Evolutionary conservation across 1,140 invertebrate genomes (phyloP).

Genomic region (Leguminivora glycinivorella): DNA sequence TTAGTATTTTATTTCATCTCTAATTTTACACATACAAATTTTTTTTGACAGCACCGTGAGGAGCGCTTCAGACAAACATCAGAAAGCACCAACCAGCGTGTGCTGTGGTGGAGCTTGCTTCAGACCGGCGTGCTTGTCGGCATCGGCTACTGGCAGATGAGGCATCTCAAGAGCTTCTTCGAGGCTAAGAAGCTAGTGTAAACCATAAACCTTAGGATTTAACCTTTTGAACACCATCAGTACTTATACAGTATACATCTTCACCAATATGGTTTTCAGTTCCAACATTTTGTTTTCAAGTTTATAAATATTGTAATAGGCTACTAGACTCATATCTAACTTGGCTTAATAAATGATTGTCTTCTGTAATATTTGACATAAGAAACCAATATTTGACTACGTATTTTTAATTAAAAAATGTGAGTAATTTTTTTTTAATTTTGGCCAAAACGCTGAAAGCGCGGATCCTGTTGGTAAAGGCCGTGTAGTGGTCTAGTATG

Average conservation of each 20-base stretch:
- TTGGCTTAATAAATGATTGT: no score
- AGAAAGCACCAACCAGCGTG: conserved; percentile 98
- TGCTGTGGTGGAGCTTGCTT: conserved; percentile 98
- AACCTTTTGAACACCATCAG: not conserved
- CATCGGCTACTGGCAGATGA: conserved; percentile 99
- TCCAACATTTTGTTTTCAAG: no score
- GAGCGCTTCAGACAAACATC: conserved; percentile 98
- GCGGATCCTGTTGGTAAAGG: no score
- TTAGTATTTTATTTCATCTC: no score
- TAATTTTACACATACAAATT: not conserved
- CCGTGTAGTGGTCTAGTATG: no score
- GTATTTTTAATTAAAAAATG: no score
- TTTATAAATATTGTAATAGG: no score
- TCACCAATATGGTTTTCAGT: not conserved
- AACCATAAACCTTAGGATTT: conserved; percentile 44
- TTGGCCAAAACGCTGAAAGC: no score
- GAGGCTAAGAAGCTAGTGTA: conserved; percentile 99
- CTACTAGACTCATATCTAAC: no score
- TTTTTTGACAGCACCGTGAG: conserved; percentile 91
- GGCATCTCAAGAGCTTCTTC: conserved; percentile 99
- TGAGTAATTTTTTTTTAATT: no score
- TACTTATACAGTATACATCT: not conserved
- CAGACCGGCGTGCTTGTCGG: conserved; percentile 94
- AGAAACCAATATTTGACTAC: no score
- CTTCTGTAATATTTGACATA: no score